Conservation (phyloP, 1,140 invertebrate species). For the Bicyclus anynana region DNA sequence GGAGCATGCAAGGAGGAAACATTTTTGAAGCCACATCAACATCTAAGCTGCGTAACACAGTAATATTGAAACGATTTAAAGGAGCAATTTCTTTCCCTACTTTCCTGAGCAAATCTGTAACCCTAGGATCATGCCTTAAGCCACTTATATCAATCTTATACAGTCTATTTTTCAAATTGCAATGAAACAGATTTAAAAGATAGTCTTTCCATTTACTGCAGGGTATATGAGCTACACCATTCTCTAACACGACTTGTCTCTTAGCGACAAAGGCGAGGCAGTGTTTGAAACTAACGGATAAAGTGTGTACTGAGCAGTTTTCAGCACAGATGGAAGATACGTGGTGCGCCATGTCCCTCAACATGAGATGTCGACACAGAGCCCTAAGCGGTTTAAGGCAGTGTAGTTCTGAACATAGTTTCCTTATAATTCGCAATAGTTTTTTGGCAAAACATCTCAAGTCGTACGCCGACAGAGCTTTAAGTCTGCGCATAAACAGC, state of each 20-base stretch:
- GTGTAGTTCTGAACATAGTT: constrained; percentile 30
- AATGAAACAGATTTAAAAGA: constrained; percentile 71
- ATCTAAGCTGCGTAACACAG: constrained; percentile 58
- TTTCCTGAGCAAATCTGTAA: constrained; percentile 61
- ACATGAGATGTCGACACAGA: constrained; percentile 48
- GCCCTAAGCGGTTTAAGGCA: constrained; percentile 37
- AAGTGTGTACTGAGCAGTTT: constrained; percentile 40
- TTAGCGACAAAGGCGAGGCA: constrained; percentile 73
- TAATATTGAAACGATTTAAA: constrained; percentile 24
- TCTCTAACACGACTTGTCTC: constrained; percentile 71
- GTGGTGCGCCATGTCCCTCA: constrained; percentile 56
- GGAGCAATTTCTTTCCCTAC: constrained; percentile 37
- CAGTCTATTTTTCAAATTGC: constrained; percentile 66
- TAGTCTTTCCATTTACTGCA: constrained; percentile 79
- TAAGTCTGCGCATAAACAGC: constrained; percentile 50
- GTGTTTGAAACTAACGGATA: constrained; percentile 74
- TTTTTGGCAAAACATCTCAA: constrained; percentile 62
- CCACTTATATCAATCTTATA: constrained; percentile 40
- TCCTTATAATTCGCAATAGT: constrained; percentile 49
- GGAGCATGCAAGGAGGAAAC: constrained; percentile 88
- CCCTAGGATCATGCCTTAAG: constrained; percentile 65
- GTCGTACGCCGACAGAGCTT: constrained; percentile 45
- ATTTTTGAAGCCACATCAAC: constrained; percentile 76
- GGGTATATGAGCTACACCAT: constrained; percentile 72
- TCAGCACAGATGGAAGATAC: constrained; percentile 37